A percentile compares a stretch with the other conserved stretches of the same genome.
Conservation (phyloP, 2,113 vertebrate species). For the Urocolius indicus region DNA sequence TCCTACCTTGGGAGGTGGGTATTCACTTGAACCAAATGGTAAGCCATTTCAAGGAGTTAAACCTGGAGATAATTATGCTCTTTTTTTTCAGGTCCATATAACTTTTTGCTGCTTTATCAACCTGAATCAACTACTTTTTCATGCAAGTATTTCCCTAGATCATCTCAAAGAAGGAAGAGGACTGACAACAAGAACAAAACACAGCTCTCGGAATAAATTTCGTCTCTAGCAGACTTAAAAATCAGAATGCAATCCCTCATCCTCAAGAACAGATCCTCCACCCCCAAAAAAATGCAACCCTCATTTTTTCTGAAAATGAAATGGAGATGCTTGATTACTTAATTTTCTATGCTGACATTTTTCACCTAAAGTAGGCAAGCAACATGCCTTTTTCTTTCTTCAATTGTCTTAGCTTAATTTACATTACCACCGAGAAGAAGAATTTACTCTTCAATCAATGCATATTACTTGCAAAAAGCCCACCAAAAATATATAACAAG, state of each 20-base stretch:
- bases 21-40: no score
- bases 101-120: background rate
- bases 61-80: no score
- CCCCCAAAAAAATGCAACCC: background rate
- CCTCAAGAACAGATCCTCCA: background rate
- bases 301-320: background rate
- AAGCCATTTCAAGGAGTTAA: background rate
- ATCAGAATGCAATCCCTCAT: rapidly evolving
- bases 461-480: background rate
- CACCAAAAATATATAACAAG: background rate
- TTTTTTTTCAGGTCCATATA: background rate
- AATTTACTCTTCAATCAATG: background rate
- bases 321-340: background rate
- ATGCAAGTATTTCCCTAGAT: background rate
- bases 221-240: background rate
- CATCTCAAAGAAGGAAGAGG: background rate
- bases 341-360: rapidly evolving
- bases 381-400: background rate
- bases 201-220: no score
- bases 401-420: constrained; percentile 10
- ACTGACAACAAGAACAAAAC: rapidly evolving
- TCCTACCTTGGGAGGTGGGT: background rate
- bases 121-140: background rate
- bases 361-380: background rate
- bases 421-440: background rate